Conservation (phyloP, 2,888 invertebrate species). For the Chrysomela aeneicollis region DNA sequence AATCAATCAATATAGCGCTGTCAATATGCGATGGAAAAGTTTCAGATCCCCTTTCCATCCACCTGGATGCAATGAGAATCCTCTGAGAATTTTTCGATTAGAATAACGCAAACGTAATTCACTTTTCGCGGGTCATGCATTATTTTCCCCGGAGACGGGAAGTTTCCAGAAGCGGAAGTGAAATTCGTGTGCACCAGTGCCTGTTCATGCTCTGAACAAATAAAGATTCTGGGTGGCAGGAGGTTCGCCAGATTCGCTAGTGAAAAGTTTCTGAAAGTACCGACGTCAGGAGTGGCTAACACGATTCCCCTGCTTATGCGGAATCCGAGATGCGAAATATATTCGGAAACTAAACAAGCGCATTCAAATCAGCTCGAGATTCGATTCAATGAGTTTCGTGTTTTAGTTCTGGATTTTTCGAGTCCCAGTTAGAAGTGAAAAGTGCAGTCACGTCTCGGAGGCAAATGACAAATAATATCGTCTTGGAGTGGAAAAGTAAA, state of each 20-base stretch:
- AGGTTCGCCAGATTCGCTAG: conserved; percentile 31
- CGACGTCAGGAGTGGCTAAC: background rate
- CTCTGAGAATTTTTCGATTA: background rate
- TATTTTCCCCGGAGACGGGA: conserved; percentile 5
- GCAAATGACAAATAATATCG: no score
- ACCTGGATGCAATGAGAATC: background rate
- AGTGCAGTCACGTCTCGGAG: no score
- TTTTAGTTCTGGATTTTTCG: background rate
- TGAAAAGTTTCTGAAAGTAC: conserved; percentile 39
- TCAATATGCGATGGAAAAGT: background rate
- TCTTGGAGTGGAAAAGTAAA: no score
- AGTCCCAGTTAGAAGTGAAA: background rate
- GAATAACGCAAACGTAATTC: background rate
- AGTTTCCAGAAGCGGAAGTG: conserved; percentile 21
- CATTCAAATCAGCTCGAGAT: conserved; percentile 3
- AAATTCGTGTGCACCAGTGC: conserved; percentile 12
- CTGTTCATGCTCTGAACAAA: conserved; percentile 15
- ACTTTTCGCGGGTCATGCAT: background rate
- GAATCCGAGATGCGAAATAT: background rate
- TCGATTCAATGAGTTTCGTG: background rate
- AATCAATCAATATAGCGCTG: background rate
- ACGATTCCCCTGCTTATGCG: background rate
- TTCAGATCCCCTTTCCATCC: background rate
- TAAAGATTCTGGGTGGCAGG: conserved; percentile 35
- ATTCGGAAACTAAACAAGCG: background rate